phyloP scores from a whole-genome alignment of 2,113 vertebrate species.

The Sebastes schlegelii region DNA sequence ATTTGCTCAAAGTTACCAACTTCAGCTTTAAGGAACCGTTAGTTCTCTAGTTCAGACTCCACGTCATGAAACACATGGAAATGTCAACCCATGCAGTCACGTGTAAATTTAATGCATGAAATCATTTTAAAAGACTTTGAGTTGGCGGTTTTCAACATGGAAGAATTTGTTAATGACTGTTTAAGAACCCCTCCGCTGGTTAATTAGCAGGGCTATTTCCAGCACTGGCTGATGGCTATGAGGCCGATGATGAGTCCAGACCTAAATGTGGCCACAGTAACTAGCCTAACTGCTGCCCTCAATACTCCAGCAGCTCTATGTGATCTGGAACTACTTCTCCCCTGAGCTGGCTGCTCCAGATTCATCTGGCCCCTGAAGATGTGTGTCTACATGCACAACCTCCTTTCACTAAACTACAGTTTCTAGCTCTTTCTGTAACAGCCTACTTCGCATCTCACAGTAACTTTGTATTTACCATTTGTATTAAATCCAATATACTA shows the following conservation, averaged over 20 bases:
- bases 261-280: constrained; percentile 70
- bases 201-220: constrained; percentile 72
- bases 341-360: constrained; percentile 73
- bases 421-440: constrained; percentile 25
- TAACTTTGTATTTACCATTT: constrained; percentile 4
- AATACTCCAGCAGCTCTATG: constrained; percentile 43
- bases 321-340: constrained; percentile 76
- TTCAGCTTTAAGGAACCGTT: background rate
- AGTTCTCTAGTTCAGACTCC: background rate
- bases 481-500: background rate
- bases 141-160: constrained; percentile 29
- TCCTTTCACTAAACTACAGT: constrained; percentile 35
- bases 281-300: constrained; percentile 44
- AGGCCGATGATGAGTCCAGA: constrained; percentile 49
- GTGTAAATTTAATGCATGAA: constrained; percentile 3
- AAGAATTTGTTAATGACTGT: constrained; percentile 37
- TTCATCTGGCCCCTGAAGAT: constrained; percentile 60
- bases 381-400: constrained; percentile 35
- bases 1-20: too few relatives aligned
- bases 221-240: constrained; percentile 54
- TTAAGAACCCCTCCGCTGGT: constrained; percentile 47
- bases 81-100: background rate
- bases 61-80: background rate
- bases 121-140: constrained; percentile 17
- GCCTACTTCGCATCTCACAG: constrained; percentile 19